These are phyloP conservation scores for Melanophora roralis DNA, from an alignment of 2,888 invertebrate genomes.

Conservation along the genomic window DNA sequence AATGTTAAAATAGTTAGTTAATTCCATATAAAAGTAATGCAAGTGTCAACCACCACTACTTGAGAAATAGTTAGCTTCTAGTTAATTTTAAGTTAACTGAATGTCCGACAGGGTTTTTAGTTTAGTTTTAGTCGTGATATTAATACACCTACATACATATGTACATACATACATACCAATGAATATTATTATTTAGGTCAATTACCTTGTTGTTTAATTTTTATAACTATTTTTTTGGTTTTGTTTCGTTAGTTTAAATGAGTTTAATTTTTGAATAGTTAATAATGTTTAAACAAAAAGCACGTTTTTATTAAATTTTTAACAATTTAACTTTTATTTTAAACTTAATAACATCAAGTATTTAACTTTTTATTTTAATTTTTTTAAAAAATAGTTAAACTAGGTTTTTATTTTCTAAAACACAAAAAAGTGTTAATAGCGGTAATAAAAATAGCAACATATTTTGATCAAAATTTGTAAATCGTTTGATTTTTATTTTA, in stretches of 20 bases:
- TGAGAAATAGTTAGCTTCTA: too few species aligned
- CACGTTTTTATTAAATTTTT: constrained; percentile 36
- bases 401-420: too few species aligned
- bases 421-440: neutral
- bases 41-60: too few species aligned
- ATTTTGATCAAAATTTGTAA: constrained; percentile 2
- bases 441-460: neutral
- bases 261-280: neutral
- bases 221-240: constrained; percentile 14
- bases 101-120: too few species aligned
- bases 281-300: constrained; percentile 1
- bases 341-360: too few species aligned
- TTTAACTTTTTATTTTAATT: too few species aligned
- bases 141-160: neutral
- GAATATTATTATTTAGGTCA: constrained; percentile 44
- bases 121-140: neutral
- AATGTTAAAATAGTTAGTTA: too few species aligned
- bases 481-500: neutral
- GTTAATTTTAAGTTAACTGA: too few species aligned
- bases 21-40: too few species aligned
- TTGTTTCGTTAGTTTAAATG: neutral
- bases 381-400: too few species aligned
- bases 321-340: too few species aligned
- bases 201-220: constrained; percentile 28
- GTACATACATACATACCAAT: too few species aligned